A percentile compares a stretch with the other conserved stretches of the same genome.
phyloP scores from a whole-genome alignment of 2,113 vertebrate species.

The Pseudois nayaur region DNA sequence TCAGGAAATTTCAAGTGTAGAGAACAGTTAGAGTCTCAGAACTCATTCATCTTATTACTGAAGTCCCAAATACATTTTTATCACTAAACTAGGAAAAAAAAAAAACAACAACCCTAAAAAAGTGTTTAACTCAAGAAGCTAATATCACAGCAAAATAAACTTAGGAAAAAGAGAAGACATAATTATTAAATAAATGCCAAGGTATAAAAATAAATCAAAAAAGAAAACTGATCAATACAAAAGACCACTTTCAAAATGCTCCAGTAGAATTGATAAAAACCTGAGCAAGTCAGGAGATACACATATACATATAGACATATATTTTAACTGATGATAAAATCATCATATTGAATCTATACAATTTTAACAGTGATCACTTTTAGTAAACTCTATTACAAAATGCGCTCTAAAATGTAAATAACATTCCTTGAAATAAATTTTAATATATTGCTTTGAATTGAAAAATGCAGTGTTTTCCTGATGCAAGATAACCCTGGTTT shows the following conservation, averaged over 20 bases:
- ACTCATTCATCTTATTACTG: background rate
- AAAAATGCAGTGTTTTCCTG: background rate
- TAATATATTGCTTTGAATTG: background rate
- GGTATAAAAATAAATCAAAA: background rate
- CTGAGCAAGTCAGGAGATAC: background rate
- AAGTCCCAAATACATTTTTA: background rate
- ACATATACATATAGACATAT: background rate
- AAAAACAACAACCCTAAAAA: background rate
- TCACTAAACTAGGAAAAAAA: background rate
- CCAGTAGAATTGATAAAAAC: background rate
- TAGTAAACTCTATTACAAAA: background rate
- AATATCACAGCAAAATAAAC: background rate
- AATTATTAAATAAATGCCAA: background rate
- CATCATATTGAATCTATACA: background rate
- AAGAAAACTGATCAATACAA: background rate
- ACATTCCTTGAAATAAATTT: background rate
- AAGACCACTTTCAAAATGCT: background rate
- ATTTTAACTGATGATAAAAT: background rate
- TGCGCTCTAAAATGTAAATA: background rate
- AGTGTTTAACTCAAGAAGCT: background rate
- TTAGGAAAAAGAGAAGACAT: background rate
- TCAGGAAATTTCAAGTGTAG: background rate
- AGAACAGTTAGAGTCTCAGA: background rate
- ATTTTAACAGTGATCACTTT: background rate
- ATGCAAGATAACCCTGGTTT: background rate